These are phyloP conservation scores for Romanogobio albipinnatus DNA, from an alignment of 2,113 vertebrate species.

Conservation along the genomic window DNA sequence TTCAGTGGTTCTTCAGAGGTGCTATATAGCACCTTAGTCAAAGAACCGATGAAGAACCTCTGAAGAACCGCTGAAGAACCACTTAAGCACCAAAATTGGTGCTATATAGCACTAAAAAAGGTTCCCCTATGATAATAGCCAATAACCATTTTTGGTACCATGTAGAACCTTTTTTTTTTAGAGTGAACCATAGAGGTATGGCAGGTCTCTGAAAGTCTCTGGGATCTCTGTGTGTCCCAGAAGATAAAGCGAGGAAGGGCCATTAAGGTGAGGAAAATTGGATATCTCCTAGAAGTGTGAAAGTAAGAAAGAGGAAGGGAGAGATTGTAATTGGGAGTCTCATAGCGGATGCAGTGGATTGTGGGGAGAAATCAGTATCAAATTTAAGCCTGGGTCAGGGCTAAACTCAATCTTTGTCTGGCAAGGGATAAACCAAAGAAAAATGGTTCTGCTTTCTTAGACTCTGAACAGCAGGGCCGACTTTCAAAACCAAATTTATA, in stretches of 20 bases:
- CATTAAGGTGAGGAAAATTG: conserved; percentile 59
- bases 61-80: too few relatives aligned
- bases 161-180: too few relatives aligned
- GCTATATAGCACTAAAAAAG: too few relatives aligned
- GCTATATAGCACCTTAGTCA: too few relatives aligned
- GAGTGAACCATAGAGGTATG: conserved; percentile 1
- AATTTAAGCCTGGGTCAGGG: conserved; percentile 45
- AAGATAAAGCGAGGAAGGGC: conserved; percentile 49
- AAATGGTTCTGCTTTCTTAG: conserved; percentile 23
- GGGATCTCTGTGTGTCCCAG: conserved; percentile 52
- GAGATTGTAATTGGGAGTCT: conserved; percentile 60
- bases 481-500: neutral
- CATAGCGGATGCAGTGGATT: conserved; percentile 51
- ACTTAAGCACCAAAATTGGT: too few relatives aligned
- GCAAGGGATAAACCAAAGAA: conserved; percentile 41
- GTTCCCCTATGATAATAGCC: too few relatives aligned
- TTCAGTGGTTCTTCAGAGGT: too few relatives aligned
- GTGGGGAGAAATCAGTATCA: conserved; percentile 45
- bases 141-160: too few relatives aligned
- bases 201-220: conserved; percentile 31
- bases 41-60: too few relatives aligned
- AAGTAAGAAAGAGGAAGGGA: conserved; percentile 36
- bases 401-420: conserved; percentile 59
- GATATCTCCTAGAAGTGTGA: conserved; percentile 58
- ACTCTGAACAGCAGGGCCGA: neutral